A percentile compares a stretch with the other conserved stretches of the same genome.
These are phyloP conservation scores for Fregetta grallaria DNA, from an alignment of 2,113 vertebrate species.

Conservation along the genomic window DNA sequence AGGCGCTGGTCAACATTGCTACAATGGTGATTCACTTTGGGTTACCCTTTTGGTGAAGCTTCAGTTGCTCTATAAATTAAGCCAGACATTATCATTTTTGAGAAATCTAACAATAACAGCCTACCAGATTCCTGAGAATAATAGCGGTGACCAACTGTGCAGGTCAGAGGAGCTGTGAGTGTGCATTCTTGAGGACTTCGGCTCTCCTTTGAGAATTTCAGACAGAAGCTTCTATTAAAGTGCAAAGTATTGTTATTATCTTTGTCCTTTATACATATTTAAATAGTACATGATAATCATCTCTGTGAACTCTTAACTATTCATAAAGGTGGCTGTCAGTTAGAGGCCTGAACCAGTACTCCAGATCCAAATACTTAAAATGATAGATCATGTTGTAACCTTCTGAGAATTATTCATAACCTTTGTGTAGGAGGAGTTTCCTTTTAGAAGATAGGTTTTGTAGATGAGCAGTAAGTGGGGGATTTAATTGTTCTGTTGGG, in stretches of 20 bases:
- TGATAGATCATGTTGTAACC: conserved; percentile 54
- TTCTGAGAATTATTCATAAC: conserved; percentile 50
- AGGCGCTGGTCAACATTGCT: background rate
- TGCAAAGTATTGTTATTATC: conserved; percentile 73
- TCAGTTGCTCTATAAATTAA: background rate
- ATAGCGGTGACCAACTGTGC: conserved; percentile 33
- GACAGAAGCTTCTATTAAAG: conserved; percentile 66
- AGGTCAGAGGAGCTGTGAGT: conserved; percentile 43
- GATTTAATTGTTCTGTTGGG: background rate
- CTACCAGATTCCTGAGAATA: conserved; percentile 18
- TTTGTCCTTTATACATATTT: conserved; percentile 75
- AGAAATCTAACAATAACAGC: background rate
- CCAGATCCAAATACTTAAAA: conserved; percentile 51
- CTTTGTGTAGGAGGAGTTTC: conserved; percentile 27
- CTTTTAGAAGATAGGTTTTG: background rate
- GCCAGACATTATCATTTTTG: background rate
- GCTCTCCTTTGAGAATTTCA: conserved; percentile 57
- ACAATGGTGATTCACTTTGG: background rate
- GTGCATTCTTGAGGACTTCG: conserved; percentile 7
- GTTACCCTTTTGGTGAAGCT: background rate
- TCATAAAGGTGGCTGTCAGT: conserved; percentile 72
- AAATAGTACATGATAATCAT: conserved; percentile 74
- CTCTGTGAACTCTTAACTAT: conserved; percentile 73
- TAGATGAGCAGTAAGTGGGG: background rate
- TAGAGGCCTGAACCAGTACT: conserved; percentile 56